Conservation (phyloP, 2,888 invertebrate species). For the Synanthedon myopaeformis region DNA sequence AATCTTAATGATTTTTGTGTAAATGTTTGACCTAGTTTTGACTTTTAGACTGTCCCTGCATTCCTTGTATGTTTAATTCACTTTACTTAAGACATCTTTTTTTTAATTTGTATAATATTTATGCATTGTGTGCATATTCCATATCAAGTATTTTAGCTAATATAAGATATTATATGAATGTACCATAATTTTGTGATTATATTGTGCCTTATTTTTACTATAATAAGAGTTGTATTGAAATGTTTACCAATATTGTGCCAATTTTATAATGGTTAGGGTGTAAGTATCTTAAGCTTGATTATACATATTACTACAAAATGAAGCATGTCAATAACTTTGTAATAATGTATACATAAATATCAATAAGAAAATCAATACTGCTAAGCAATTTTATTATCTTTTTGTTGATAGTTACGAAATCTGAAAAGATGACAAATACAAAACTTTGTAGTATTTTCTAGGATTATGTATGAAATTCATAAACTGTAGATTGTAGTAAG, state of each 20-base stretch:
- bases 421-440: too few relatives aligned
- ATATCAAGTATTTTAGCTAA: slow-evolving; percentile 7
- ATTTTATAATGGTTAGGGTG: slow-evolving; percentile 14
- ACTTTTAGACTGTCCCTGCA: slow-evolving; percentile 1
- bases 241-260: slow-evolving; percentile 54
- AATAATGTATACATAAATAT: too few relatives aligned
- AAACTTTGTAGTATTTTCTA: too few relatives aligned
- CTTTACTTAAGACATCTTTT: not conserved
- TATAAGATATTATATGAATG: slow-evolving; percentile 23
- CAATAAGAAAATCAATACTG: too few relatives aligned
- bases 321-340: too few relatives aligned
- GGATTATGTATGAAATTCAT: too few relatives aligned
- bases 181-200: slow-evolving; percentile 15
- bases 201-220: slow-evolving; percentile 47
- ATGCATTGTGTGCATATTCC: not conserved
- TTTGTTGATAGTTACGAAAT: too few relatives aligned
- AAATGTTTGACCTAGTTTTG: not conserved
- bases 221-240: slow-evolving; percentile 2
- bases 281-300: not conserved
- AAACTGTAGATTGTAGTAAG: too few relatives aligned
- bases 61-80: slow-evolving; percentile 2
- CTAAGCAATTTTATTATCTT: too few relatives aligned
- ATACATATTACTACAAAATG: not conserved
- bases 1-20: too few relatives aligned
- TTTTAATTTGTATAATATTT: not conserved